Evolutionary conservation across 2,888 invertebrate species (phyloP), one percentile per base, ranked within the genome.

Genomic region (Spialia ferax): DNA sequence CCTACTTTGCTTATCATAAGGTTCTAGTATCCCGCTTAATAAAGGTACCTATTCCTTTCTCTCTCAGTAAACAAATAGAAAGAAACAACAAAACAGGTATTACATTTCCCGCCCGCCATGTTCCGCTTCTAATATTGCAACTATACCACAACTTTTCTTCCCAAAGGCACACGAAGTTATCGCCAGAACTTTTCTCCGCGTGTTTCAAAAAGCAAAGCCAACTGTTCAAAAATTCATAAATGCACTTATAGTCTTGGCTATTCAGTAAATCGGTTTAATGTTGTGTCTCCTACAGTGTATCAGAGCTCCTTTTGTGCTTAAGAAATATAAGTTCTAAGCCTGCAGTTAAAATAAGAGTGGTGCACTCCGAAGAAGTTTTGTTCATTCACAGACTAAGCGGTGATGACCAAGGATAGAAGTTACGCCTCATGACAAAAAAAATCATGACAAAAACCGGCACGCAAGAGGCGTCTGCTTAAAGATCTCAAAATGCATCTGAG

Each of bases 221-320:
- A 48, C 35, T 52, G 13, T 62, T 62, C 61, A 50, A 62, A 62
- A 35, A 62, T 62, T 62, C 61, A 62, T 62, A 52, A 22, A 62
- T 62, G 50, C 61, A 62, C 61, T 62, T 62, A 62, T 23, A 35
- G 61, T 29, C 32, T 32, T 20, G 32, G 32, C 32, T 52, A 50
- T 52, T 50, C 50, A 32, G 50, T 22, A 7, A 50, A 57, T 57
- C 22, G 56, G 15, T n/a, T 54, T 54, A 54, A 23, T n/a, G 22
- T 52, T 13, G 20, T 23, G 45, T 45, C 45, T 20, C 45, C 8
- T 45, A 10, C 45, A 45, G n/a, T 45, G n/a, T 45, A n/a, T 38
- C 38, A 38, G 38, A 38, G 7, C n/a, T 13, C n/a, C 38, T 38
- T 38, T 38, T 38, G 38, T n/a, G 38, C n/a, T 4, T 38, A 38